phyloP scores from a whole-genome alignment of 1,140 invertebrate species.

The Aphelinus certus region DNA sequence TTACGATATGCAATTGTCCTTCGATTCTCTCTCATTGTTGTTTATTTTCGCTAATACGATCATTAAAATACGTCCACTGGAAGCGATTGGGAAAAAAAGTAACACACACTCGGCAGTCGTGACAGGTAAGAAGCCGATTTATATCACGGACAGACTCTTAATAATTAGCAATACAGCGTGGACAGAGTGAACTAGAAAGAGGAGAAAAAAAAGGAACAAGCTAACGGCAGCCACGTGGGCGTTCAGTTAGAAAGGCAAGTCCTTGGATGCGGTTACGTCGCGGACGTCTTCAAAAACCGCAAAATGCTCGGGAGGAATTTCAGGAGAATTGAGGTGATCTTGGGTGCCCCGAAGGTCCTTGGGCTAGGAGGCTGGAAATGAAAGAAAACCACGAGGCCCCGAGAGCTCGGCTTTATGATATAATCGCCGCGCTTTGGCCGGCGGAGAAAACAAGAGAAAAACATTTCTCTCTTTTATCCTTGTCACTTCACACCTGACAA shows the following conservation, averaged over 20 bases:
- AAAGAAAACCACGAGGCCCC: slow-evolving; percentile 41
- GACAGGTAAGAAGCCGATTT: too few relatives aligned
- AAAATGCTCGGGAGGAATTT: slow-evolving; percentile 40
- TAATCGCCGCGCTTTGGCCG: slow-evolving; percentile 8
- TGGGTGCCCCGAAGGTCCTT: slow-evolving; percentile 40
- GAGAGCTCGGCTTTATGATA: not conserved
- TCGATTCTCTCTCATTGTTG: too few relatives aligned
- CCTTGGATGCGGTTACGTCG: slow-evolving; percentile 45
- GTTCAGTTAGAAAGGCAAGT: slow-evolving; percentile 43
- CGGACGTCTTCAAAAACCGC: slow-evolving; percentile 43
- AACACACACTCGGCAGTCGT: too few relatives aligned
- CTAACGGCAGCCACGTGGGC: slow-evolving; percentile 9
- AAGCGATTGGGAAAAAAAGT: too few relatives aligned
- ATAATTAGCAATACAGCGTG: slow-evolving; percentile 6
- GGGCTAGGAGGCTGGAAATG: slow-evolving; percentile 17
- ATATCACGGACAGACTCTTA: not conserved
- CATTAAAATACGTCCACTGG: too few relatives aligned
- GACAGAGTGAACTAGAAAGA: not conserved
- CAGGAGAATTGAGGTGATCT: slow-evolving; percentile 41
- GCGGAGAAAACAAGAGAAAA: not conserved
- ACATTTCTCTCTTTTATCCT: not conserved
- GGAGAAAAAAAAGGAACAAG: slow-evolving; percentile 3
- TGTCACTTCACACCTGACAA: slow-evolving; percentile 26
- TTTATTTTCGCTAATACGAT: too few relatives aligned
- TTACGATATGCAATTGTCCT: too few relatives aligned